Evolutionary conservation across 2,888 invertebrate genomes (phyloP).

Genomic region (Stenodera caucasica): DNA sequence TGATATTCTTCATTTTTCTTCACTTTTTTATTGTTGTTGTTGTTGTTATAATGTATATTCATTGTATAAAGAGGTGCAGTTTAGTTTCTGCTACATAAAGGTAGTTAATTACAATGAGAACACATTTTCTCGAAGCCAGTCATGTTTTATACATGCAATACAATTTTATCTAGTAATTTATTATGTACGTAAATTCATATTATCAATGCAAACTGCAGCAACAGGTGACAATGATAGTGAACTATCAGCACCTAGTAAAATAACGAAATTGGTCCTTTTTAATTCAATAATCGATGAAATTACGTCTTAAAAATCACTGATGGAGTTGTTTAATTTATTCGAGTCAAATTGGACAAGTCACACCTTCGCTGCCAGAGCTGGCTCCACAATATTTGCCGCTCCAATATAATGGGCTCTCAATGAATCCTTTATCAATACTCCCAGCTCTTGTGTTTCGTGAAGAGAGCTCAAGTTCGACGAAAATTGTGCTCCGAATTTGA

Average conservation of each 20-base stretch:
- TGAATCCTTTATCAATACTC: too few species aligned
- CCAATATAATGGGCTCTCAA: too few species aligned
- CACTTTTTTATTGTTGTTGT: not conserved
- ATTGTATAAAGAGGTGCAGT: not conserved
- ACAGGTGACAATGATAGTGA: conserved; percentile 5
- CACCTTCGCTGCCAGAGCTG: too few species aligned
- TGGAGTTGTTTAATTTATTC: not conserved
- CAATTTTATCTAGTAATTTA: not conserved
- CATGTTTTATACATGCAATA: conserved; percentile 1
- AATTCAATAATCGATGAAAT: too few species aligned
- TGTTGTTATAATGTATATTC: not conserved
- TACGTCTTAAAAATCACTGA: too few species aligned
- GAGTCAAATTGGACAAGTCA: conserved; percentile 3
- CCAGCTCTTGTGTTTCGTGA: too few species aligned
- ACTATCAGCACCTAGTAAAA: not conserved
- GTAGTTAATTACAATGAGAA: not conserved
- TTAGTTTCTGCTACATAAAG: not conserved
- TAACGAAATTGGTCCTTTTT: too few species aligned
- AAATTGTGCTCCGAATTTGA: too few species aligned
- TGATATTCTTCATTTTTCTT: conserved; percentile 4
- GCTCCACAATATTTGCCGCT: too few species aligned
- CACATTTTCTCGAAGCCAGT: not conserved
- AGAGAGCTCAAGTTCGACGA: too few species aligned
- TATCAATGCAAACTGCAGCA: not conserved
- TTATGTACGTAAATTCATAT: not conserved